These are phyloP conservation scores for Eupsittula cactorum DNA, from an alignment of 2,113 vertebrate species.

Conservation along the genomic window DNA sequence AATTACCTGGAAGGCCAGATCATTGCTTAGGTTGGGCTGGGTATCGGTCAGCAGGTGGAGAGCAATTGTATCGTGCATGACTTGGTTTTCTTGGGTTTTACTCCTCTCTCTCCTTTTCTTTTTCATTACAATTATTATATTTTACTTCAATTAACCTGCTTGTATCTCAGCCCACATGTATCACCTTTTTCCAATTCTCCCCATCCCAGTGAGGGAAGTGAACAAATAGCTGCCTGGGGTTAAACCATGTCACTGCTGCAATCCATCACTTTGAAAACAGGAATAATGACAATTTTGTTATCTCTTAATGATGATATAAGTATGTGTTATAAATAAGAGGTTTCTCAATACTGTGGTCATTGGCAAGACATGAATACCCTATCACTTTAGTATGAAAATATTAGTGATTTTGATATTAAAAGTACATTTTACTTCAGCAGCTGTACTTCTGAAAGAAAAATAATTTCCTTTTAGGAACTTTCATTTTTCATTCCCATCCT, in stretches of 20 bases:
- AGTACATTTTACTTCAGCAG: not conserved
- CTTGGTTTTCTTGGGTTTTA: not conserved
- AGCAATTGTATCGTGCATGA: not conserved
- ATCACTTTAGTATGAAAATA: not conserved
- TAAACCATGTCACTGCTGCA: not conserved
- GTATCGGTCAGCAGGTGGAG: not conserved
- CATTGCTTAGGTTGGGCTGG: not conserved
- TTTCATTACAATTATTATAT: not conserved
- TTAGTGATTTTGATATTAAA: not conserved
- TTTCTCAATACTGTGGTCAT: not conserved
- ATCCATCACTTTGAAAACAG: not conserved
- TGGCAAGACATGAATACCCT: fast-evolving
- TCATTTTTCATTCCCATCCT: not conserved
- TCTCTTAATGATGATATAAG: not conserved
- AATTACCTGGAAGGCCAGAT: not conserved
- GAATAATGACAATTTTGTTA: not conserved
- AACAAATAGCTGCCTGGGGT: not conserved
- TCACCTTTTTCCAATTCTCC: not conserved
- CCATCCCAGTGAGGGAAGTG: not conserved
- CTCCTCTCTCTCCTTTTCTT: not conserved
- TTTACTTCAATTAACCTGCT: not conserved
- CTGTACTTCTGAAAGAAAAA: not conserved
- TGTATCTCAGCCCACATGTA: not conserved
- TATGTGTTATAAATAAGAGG: not conserved
- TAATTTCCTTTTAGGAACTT: not conserved